Base-by-base conservation (phyloP, 2,797 vertebrate genomes). In the Melanotaenia boesemani region DNA sequence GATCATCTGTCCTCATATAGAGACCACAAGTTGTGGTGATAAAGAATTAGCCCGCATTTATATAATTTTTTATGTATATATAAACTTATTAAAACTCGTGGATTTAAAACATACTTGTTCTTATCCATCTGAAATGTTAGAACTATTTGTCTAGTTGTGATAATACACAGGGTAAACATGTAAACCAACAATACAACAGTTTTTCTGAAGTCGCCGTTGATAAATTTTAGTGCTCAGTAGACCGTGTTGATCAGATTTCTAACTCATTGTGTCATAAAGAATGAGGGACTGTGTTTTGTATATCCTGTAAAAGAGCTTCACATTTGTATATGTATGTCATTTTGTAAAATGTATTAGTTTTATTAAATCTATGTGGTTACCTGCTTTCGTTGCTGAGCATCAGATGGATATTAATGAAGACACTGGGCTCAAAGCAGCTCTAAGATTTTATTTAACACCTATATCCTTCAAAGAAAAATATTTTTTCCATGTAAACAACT, bases 321-420 rank as follows among this genome's bases (percentile, higher is more conserved):
- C 72, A 13, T 72, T 60, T 55, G 41, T 62, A 72, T 22, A 7
- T 41, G 6, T 61, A 54, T 58, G 67, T 55, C 5, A 20, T 52
- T 77, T 67, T 63, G 30, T 66, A 76, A 77, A 36, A 58, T 77
- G 18, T 69, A 67, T 79, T 34, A 57, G 77, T 79, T 75, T 69
- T 6, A 80, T 82, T 67, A 75, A 63, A 82, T 58, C 7, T 30
- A 36, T 56, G 41, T 37, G 58, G 60, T 56, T 39, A 67, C 55
- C 15, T 24, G 63, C 18, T 18, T 16, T 41, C 52, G 9, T 63
- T 26, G 0, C 16, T 62, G 8, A 68, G 36, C 7, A 48, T 36
- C 7, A 5, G 41, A 41, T 55, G 12, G 52, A 26, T 55, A 12
- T 24, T 15, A 26, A 24, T 61, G 56, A 52, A 12, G 36, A 44